Evolutionary conservation across 2,113 vertebrate genomes (phyloP), one percentile per base, ranked within the genome.

Genomic region (Ophthalmolycus amberensis): DNA sequence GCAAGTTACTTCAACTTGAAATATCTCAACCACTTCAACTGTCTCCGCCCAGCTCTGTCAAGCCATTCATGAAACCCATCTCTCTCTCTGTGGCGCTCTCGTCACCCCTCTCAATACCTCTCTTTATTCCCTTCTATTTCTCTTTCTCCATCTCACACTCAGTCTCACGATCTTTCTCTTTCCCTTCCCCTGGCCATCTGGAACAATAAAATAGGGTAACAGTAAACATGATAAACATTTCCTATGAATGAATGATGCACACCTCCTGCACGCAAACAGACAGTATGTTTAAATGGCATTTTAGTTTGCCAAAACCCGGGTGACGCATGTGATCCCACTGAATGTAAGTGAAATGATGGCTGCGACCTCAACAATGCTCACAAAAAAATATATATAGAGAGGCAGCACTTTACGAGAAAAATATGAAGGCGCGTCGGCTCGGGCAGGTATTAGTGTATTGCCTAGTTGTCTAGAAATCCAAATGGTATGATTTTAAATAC

Each of bases 31-130:
- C 50, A 22, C 79, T 84, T 78, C 66, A 67, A 29, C 70, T 66
- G 71, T 83, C 85, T 58, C 16, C 84, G 75, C 48, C 76, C 76
- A 40, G 40, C 80, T 74, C 65, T 34, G 82, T 83, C 77, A 75
- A 67, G 46, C 38, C 46, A 50, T 77, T 85, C 56, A 77, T 85
- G 75, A 87, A 78, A 67, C 18, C 71, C 22, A 67, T 67, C 52
- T 71, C 48, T 71, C 48, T 75, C 82, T 72, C 52, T 37, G 1
- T 15, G 34, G 9, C 22, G 25, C 75, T 66, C 48, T 59, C 37
- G 69, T 22, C 25, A 27, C 11, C 38, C 37, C 32, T 50, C 63
- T 69, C 68, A 58, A 40, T 79, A 66, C 56, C 73, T 59, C 65
- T 64, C 42, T 3, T 71, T 79, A 71, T 52, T 69, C 22, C 64